Conservation (phyloP, 2,797 vertebrate species). For the Clarias laeviceps region DNA sequence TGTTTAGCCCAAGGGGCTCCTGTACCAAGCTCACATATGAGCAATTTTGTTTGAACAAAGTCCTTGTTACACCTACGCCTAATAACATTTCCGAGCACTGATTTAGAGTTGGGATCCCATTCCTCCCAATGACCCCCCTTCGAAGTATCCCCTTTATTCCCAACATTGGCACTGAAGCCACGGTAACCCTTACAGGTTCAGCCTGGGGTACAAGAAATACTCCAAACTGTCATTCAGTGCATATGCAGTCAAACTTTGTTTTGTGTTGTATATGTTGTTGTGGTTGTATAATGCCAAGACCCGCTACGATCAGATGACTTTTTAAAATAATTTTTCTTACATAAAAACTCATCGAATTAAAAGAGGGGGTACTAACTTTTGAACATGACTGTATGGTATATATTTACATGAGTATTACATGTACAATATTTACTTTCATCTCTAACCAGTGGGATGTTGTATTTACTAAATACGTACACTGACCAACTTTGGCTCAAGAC, state of each 20-base stretch:
- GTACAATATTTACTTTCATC: constrained; percentile 24
- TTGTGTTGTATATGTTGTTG: no score
- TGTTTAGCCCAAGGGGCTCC: background rate
- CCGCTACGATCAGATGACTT: no score
- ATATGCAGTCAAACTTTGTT: background rate
- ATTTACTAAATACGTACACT: constrained; percentile 15
- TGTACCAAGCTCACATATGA: background rate
- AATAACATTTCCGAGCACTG: background rate
- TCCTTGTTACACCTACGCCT: background rate
- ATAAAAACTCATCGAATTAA: no score
- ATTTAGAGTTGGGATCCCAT: background rate
- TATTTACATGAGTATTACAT: background rate
- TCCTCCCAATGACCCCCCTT: background rate
- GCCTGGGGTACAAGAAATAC: background rate
- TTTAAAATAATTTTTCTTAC: no score
- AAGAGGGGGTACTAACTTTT: no score
- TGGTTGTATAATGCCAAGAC: no score
- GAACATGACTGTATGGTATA: no score
- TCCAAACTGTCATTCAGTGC: background rate
- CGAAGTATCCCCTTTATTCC: background rate
- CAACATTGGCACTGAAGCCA: no score
- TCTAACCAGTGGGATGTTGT: constrained; percentile 16
- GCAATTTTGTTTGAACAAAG: background rate
- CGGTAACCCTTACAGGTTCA: background rate
- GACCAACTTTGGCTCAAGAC: constrained; percentile 14